Conservation (phyloP, 2,113 vertebrate genomes). For the Otocyon megalotis region DNA sequence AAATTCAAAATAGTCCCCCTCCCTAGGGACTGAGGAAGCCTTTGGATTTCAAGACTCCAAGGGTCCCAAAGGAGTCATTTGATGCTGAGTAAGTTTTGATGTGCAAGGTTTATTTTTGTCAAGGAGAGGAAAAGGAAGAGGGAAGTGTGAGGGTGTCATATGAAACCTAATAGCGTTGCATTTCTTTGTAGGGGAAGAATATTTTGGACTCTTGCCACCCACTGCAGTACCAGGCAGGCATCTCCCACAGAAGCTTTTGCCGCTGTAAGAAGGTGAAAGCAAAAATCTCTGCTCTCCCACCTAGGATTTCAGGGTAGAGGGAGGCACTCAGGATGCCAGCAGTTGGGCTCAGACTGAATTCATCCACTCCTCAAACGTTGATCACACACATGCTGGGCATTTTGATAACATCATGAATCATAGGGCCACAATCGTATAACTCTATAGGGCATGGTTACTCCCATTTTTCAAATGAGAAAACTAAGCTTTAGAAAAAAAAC, state of each 20-base stretch:
- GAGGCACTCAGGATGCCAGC: neutral
- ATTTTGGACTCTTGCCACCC: neutral
- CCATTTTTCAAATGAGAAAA: neutral
- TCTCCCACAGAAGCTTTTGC: neutral
- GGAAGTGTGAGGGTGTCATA: neutral
- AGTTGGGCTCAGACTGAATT: neutral
- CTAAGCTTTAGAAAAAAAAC: neutral
- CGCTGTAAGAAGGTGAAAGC: neutral
- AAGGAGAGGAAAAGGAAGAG: neutral
- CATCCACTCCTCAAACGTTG: neutral
- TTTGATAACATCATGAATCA: neutral
- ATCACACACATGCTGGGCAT: neutral
- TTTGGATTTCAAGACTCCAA: neutral
- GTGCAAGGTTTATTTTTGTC: conserved; percentile 12
- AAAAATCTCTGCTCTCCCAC: neutral
- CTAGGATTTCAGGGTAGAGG: neutral
- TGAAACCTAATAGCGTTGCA: neutral
- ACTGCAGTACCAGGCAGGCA: neutral
- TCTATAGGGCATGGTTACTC: neutral
- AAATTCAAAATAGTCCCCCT: conserved; percentile 13
- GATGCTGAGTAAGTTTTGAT: neutral
- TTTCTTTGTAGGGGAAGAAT: neutral
- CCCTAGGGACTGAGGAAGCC: neutral
- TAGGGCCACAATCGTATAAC: neutral
- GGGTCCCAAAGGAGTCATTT: neutral